Evolutionary conservation across 1,140 invertebrate genomes (phyloP).

Genomic region (Zaprionus tsacasi): DNA sequence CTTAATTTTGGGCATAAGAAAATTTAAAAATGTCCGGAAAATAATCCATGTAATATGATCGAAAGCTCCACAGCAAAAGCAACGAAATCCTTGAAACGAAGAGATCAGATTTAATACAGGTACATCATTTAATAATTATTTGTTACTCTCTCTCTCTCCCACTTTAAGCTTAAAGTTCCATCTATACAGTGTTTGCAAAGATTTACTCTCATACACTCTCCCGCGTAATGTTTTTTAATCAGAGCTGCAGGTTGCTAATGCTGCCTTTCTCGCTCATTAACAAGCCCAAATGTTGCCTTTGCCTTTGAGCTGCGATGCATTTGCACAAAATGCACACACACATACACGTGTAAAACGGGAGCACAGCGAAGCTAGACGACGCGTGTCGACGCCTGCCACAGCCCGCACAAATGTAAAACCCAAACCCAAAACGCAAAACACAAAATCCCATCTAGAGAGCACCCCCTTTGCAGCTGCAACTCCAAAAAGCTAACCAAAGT

Average conservation of each 20-base stretch:
- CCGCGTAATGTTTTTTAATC: constrained; percentile 13
- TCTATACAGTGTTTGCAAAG: neutral
- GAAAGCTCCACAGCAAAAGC: too few relatives aligned
- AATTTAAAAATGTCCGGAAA: too few relatives aligned
- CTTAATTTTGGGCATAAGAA: too few relatives aligned
- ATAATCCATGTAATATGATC: too few relatives aligned
- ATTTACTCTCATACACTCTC: neutral
- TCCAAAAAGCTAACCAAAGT: constrained; percentile 70
- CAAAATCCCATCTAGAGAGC: neutral
- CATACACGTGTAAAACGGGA: constrained; percentile 37
- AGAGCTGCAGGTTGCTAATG: constrained; percentile 27
- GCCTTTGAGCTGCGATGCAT: constrained; percentile 33
- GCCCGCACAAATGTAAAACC: constrained; percentile 35
- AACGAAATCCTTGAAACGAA: too few relatives aligned
- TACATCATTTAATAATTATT: neutral
- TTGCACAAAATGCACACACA: constrained; percentile 18
- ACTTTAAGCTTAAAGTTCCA: neutral
- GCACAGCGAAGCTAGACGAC: neutral
- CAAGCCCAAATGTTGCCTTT: constrained; percentile 28
- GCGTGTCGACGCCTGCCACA: constrained; percentile 17
- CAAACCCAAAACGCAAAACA: neutral
- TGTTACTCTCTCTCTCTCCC: neutral
- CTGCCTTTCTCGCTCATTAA: constrained; percentile 40
- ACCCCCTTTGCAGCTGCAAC: neutral
- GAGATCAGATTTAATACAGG: neutral